phyloP scores from a whole-genome alignment of 2,888 invertebrate genomes.

The Heliconius ethilla region DNA sequence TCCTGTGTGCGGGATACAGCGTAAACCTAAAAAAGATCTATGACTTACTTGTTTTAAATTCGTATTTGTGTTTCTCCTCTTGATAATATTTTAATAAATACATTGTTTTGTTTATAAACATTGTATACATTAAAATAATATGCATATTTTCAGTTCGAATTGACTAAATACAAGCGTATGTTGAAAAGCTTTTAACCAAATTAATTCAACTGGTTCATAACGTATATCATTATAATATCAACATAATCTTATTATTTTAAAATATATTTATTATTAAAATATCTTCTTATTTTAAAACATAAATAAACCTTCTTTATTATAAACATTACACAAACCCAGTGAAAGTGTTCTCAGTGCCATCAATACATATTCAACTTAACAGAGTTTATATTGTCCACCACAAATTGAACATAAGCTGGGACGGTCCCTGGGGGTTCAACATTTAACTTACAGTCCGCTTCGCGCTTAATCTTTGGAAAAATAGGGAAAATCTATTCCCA shows the following conservation, averaged over 20 bases:
- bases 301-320: background rate
- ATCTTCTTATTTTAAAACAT: background rate
- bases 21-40: too few relatives aligned
- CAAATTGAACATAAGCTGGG: constrained; percentile 42
- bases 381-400: constrained; percentile 36
- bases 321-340: background rate
- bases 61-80: background rate
- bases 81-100: background rate
- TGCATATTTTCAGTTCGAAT: background rate
- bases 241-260: background rate
- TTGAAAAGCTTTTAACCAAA: background rate
- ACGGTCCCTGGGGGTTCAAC: constrained; percentile 32
- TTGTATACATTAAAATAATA: background rate
- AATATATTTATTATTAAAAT: background rate
- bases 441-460: constrained; percentile 36
- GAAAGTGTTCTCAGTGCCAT: constrained; percentile 15
- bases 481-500: constrained; percentile 35
- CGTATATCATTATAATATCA: too few relatives aligned
- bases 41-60: too few relatives aligned
- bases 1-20: too few relatives aligned
- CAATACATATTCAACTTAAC: constrained; percentile 32
- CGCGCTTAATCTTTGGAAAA: constrained; percentile 42
- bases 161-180: background rate
- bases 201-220: background rate
- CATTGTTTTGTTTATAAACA: background rate